A percentile compares a stretch with the other conserved stretches of the same genome.
These are phyloP conservation scores for Misgurnus mizolepis DNA, from an alignment of 2,113 vertebrate genomes.

Conservation along the genomic window DNA sequence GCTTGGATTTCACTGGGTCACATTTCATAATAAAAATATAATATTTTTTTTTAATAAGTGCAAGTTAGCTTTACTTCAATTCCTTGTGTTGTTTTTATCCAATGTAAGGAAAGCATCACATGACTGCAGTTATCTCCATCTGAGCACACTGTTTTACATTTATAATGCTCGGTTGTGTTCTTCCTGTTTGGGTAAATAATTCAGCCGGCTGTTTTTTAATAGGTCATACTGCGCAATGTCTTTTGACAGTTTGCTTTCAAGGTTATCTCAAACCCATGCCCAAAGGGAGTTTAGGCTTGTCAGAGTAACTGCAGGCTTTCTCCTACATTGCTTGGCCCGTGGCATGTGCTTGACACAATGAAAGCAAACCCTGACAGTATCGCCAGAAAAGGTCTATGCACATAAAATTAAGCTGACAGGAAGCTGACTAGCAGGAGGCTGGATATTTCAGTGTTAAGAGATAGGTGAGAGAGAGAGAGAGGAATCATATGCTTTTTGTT, in stretches of 20 bases:
- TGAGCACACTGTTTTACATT: slow-evolving; percentile 18
- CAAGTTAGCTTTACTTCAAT: slow-evolving; percentile 41
- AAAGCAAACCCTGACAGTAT: slow-evolving; percentile 45
- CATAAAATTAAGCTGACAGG: slow-evolving; percentile 54
- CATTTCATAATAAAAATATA: too few relatives aligned
- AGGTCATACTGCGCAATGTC: slow-evolving; percentile 47
- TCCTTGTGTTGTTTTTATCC: slow-evolving; percentile 30
- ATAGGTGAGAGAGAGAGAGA: slow-evolving; percentile 14
- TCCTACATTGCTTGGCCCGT: slow-evolving; percentile 43
- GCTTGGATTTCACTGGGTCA: too few relatives aligned
- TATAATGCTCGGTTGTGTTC: slow-evolving; percentile 25
- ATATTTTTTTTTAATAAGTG: not conserved
- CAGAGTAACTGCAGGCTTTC: slow-evolving; percentile 40
- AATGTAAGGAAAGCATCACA: slow-evolving; percentile 12
- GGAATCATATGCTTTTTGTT: not conserved
- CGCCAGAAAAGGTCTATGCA: slow-evolving; percentile 45
- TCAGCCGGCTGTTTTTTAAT: slow-evolving; percentile 53
- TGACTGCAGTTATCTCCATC: slow-evolving; percentile 40
- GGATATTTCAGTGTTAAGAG: slow-evolving; percentile 38
- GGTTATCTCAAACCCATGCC: slow-evolving; percentile 54
- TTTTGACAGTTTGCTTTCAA: slow-evolving; percentile 55
- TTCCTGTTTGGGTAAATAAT: slow-evolving; percentile 37
- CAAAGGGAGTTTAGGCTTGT: slow-evolving; percentile 49
- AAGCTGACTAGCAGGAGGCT: slow-evolving; percentile 39
- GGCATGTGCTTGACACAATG: slow-evolving; percentile 43